These are phyloP conservation scores for Xyrauchen texanus DNA, from an alignment of 2,113 vertebrate genomes.

Conservation along the genomic window DNA sequence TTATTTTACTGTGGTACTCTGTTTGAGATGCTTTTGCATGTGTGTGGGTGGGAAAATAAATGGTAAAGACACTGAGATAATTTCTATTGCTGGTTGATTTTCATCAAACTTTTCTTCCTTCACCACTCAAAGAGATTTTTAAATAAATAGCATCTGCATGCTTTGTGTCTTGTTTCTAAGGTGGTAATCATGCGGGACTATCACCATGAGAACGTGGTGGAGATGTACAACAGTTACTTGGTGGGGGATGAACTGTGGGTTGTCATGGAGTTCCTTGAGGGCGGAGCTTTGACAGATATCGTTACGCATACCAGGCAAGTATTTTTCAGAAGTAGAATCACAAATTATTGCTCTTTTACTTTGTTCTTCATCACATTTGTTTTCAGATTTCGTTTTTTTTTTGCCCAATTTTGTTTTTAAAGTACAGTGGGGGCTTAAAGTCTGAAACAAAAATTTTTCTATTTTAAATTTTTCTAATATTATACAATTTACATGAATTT, in stretches of 20 bases:
- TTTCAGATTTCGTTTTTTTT: too few species aligned
- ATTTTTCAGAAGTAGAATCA: neutral
- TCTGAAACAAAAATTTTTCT: too few species aligned
- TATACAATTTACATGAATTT: too few species aligned
- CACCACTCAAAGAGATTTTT: neutral
- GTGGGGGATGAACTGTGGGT: constrained; percentile 97
- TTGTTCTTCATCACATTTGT: too few species aligned
- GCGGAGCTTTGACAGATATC: constrained; percentile 91
- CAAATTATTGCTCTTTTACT: too few species aligned
- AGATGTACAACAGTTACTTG: constrained; percentile 99
- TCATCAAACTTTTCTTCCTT: neutral
- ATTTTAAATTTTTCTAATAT: too few species aligned
- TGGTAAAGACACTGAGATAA: neutral
- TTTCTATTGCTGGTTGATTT: too few species aligned
- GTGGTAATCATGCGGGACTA: constrained; percentile 98
- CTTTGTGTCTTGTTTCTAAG: constrained; percentile 64
- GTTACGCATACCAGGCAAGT: constrained; percentile 92
- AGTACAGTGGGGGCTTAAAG: too few species aligned
- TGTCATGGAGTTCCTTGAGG: constrained; percentile 97
- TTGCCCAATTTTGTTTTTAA: too few species aligned
- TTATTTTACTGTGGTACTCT: too few species aligned
- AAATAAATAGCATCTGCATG: constrained; percentile 9
- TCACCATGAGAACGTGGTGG: constrained; percentile 96
- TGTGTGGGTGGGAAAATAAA: too few species aligned
- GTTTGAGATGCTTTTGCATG: too few species aligned